These are phyloP conservation scores for Apotomis capreana DNA, from an alignment of 2,888 invertebrate genomes.

Conservation along the genomic window DNA sequence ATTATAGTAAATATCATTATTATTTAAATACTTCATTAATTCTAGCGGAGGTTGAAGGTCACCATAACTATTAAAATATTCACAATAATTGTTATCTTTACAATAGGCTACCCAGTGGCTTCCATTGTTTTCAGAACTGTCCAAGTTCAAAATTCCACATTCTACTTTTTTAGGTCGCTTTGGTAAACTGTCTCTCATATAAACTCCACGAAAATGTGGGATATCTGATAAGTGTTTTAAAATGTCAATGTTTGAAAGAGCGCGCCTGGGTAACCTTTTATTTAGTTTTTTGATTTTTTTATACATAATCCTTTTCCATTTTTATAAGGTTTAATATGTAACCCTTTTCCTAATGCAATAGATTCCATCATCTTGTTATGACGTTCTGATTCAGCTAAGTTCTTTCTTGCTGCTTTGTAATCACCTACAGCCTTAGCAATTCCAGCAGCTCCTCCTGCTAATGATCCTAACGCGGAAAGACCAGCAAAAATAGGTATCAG, in stretches of 20 bases:
- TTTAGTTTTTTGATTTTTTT: conserved; percentile 6
- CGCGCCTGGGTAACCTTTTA: conserved; percentile 7
- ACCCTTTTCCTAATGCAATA: conserved; percentile 16
- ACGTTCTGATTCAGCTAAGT: neutral
- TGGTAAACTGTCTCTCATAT: conserved; percentile 22
- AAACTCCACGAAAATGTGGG: conserved; percentile 20
- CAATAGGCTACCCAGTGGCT: conserved; percentile 28
- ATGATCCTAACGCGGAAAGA: conserved; percentile 53
- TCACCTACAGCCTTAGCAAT: conserved; percentile 54
- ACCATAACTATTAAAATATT: conserved; percentile 19
- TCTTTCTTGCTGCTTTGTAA: conserved; percentile 50
- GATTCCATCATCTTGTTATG: conserved; percentile 13
- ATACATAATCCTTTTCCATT: neutral
- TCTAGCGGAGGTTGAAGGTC: neutral
- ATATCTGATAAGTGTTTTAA: neutral
- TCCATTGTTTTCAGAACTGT: conserved; percentile 1
- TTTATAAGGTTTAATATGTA: conserved; percentile 3
- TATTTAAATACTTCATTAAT: neutral
- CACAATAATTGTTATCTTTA: conserved; percentile 10
- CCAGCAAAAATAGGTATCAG: conserved; percentile 49
- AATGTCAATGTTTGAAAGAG: conserved; percentile 4
- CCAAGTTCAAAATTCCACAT: conserved; percentile 26
- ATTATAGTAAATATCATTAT: neutral
- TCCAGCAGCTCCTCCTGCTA: conserved; percentile 56
- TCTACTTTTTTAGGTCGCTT: neutral